Evolutionary conservation across 1,140 invertebrate genomes (phyloP).

Genomic region (Euschistus heros): DNA sequence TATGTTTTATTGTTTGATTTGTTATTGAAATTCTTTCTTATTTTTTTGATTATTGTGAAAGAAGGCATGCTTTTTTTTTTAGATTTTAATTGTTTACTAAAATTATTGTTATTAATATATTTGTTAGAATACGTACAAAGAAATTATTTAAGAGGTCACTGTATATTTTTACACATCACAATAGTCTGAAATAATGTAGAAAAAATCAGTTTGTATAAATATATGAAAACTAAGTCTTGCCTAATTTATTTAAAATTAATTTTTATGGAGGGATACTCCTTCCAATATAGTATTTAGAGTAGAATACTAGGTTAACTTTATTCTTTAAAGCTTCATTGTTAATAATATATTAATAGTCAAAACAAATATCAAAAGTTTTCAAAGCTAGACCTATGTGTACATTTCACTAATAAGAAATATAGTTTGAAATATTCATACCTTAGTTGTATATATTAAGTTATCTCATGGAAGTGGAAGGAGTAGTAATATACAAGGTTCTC

Average conservation of each 20-base stretch:
- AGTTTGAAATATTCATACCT: too few species aligned
- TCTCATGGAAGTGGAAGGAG: too few species aligned
- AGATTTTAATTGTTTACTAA: constrained; percentile 15
- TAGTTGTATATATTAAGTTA: too few species aligned
- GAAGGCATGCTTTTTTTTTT: background rate
- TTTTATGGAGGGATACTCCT: constrained; percentile 3
- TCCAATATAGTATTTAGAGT: background rate
- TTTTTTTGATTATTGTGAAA: constrained; percentile 9
- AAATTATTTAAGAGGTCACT: constrained; percentile 16
- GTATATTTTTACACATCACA: constrained; percentile 7
- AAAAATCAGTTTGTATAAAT: background rate
- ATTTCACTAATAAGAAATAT: too few species aligned
- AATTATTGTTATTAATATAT: background rate
- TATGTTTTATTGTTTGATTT: constrained; percentile 18
- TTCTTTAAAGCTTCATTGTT: constrained; percentile 1
- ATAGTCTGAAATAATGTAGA: constrained; percentile 19
- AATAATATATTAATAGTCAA: too few species aligned
- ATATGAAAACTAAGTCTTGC: constrained; percentile 23
- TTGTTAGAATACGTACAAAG: background rate
- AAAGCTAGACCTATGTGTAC: too few species aligned
- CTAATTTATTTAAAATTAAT: constrained; percentile 23
- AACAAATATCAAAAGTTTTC: too few species aligned
- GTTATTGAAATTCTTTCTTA: constrained; percentile 18
- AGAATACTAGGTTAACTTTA: constrained; percentile 5
- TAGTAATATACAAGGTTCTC: too few species aligned